Evolutionary conservation across 2,888 invertebrate species (phyloP), one percentile per base, ranked within the genome.

Genomic region (Listrodromus nycthemerus): DNA sequence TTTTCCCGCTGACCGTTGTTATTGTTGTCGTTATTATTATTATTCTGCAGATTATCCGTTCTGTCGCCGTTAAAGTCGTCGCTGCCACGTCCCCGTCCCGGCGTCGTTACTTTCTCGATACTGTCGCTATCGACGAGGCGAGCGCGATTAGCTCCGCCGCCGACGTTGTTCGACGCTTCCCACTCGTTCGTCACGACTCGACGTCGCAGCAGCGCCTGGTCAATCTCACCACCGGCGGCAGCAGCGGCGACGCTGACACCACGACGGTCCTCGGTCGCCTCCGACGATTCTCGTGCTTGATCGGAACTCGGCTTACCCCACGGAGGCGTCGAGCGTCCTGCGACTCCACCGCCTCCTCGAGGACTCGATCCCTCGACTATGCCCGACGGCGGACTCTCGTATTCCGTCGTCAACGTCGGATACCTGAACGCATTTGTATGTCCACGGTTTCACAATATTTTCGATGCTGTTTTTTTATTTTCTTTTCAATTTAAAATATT

Each of bases 321-420:
- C 50, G 75, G 33, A 10, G 75, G 75, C 65, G 75, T 24, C 52
- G 63, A 19, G 30, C 21, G 74, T 48, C 27, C 41, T 8, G 48
- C 63, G 30, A 19, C 48, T 30, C 30, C 74, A 48, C 8, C 48
- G 3, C 63, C 19, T n/a, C 58, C 71, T 52, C 70, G 76, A 58
- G 37, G 76, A 58, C 67, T 45, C 65, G 84, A 70, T 63, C 73
- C 84, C 73, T 81, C 80, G 48, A 84, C 84, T 41, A 81, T 65
- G 69, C 81, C 70, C 19, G 70, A 30, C 50, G 58, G 27, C 16
- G 81, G 65, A 48, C 81, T 79, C 78, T 84, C 81, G 84, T 84
- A 81, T 61, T 84, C 84, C 81, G 81, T 85, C 78, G 71, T 74
- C 85, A 85, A 81, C 71, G 85, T 73, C 77, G 83, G 76, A 81